These are phyloP conservation scores for Gorsachius magnificus DNA, from an alignment of 2,797 vertebrate species.

Conservation along the genomic window DNA sequence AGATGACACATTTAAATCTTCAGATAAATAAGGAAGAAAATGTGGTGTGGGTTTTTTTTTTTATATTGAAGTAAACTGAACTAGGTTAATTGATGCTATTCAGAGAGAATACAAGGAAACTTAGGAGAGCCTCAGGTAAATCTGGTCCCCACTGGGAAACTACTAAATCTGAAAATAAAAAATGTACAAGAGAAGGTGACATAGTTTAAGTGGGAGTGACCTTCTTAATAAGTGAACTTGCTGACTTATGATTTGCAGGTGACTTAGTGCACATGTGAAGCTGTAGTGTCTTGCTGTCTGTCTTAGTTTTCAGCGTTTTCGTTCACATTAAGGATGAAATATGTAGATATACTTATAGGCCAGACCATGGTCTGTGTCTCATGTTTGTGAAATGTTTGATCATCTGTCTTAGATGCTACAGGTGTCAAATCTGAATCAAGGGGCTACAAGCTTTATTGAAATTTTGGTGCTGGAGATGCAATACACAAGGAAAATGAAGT, in stretches of 20 bases:
- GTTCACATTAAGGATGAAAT: not conserved
- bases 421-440: not conserved
- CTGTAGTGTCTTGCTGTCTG: not conserved
- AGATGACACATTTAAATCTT: not conserved
- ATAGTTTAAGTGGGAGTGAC: not conserved
- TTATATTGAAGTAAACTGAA: not conserved
- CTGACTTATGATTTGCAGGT: not conserved
- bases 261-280: not conserved
- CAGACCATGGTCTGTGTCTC: not conserved
- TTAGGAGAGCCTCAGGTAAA: not conserved
- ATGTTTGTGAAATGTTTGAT: not conserved
- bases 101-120: not conserved
- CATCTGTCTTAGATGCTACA: not conserved
- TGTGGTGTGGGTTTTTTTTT: not conserved
- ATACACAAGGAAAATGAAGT: rapidly evolving
- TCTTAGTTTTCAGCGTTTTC: not conserved
- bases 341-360: not conserved
- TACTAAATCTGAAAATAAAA: not conserved
- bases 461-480: not conserved
- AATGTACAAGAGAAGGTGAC: not conserved
- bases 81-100: constrained; percentile 50
- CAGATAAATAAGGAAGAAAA: not conserved
- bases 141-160: not conserved
- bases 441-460: not conserved
- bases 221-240: not conserved